Evolutionary conservation across 2,888 invertebrate genomes (phyloP).

Genomic region (Trachelus tabidus): DNA sequence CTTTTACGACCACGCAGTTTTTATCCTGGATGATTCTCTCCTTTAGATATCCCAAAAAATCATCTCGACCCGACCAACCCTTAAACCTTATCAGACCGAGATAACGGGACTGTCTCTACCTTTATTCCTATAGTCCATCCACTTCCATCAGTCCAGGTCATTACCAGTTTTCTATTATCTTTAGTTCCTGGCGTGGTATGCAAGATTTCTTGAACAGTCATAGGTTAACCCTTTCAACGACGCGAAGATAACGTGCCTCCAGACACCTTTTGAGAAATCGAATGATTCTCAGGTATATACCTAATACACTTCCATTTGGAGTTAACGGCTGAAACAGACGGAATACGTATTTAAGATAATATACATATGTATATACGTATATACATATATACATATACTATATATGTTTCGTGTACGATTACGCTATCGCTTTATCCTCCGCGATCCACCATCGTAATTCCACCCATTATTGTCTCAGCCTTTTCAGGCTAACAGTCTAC

Average conservation of each 20-base stretch:
- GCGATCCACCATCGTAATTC: neutral
- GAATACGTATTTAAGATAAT: neutral
- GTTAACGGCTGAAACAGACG: neutral
- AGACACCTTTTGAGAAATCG: slow-evolving; percentile 51
- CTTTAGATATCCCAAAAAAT: neutral
- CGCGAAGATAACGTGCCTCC: slow-evolving; percentile 50
- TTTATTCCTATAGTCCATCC: neutral
- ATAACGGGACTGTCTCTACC: neutral
- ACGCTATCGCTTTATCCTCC: neutral
- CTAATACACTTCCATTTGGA: neutral
- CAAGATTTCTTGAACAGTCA: slow-evolving; percentile 27
- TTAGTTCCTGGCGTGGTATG: slow-evolving; percentile 47
- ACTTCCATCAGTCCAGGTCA: neutral
- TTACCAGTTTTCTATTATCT: slow-evolving; percentile 40
- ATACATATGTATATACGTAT: neutral
- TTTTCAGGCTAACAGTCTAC: slow-evolving; percentile 14
- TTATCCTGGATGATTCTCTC: neutral
- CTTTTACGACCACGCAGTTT: neutral
- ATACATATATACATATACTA: neutral
- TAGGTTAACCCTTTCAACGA: slow-evolving; percentile 53
- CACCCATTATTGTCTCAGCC: slow-evolving; percentile 1
- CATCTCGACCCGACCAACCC: neutral
- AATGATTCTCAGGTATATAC: slow-evolving; percentile 37
- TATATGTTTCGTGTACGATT: neutral
- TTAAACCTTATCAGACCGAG: neutral